Percentiles rank a stretch among this genome's conserved stretches.
Conservation (phyloP, 2,797 vertebrate genomes). For the Semotilus atromaculatus region DNA sequence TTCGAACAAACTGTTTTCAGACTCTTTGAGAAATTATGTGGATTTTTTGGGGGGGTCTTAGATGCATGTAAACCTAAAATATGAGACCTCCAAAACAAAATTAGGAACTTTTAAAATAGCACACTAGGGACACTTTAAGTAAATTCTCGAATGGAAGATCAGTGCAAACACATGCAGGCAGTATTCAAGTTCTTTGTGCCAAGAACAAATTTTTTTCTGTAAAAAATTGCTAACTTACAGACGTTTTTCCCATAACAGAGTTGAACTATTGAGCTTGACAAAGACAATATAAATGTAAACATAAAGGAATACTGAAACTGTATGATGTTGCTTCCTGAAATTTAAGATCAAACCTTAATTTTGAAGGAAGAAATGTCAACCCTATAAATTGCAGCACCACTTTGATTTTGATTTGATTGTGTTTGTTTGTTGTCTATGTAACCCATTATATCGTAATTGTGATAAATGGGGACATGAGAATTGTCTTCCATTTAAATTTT, state of each 20-base stretch:
- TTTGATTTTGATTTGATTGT: not conserved
- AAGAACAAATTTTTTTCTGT: not conserved
- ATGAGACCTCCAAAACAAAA: no score
- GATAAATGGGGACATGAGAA: not conserved
- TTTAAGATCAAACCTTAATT: no score
- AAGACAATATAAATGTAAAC: no score
- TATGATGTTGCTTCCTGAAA: no score
- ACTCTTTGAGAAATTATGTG: no score
- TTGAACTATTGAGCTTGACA: not conserved
- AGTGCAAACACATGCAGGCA: not conserved
- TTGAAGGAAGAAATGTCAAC: not conserved
- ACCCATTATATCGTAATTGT: not conserved
- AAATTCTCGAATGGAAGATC: no score
- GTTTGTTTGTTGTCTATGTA: constrained; percentile 1
- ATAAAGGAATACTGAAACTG: no score
- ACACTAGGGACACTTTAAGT: no score
- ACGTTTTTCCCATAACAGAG: not conserved
- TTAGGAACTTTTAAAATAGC: no score
- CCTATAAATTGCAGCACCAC: not conserved
- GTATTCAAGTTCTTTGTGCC: not conserved
- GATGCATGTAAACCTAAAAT: no score
- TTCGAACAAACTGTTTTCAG: no score
- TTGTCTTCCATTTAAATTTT: not conserved
- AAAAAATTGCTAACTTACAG: not conserved
- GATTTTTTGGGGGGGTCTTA: no score